Evolutionary conservation across 1,140 invertebrate species (phyloP).

Genomic region (Contarinia nasturtii): DNA sequence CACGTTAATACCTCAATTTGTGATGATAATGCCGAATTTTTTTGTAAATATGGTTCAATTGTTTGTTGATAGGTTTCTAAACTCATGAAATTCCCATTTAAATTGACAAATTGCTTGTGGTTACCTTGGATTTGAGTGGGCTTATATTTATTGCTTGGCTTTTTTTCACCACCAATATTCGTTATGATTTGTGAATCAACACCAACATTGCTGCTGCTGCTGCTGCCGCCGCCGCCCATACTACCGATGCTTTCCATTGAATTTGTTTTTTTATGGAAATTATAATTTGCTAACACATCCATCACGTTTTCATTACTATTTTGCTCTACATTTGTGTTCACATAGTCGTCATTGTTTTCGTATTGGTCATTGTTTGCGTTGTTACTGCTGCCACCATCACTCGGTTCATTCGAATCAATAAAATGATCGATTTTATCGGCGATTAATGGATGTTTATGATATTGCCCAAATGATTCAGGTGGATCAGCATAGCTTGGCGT

Average conservation of each 20-base stretch:
- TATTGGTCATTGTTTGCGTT: neutral
- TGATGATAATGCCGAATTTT: neutral
- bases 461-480: neutral
- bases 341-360: neutral
- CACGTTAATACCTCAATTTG: slow-evolving; percentile 26
- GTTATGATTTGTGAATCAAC: no score
- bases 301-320: neutral
- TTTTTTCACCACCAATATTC: no score
- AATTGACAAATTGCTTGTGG: slow-evolving; percentile 11
- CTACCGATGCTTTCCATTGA: neutral
- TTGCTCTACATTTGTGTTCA: neutral
- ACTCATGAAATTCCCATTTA: slow-evolving; percentile 20
- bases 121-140: no score
- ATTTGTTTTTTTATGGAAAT: neutral
- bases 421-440: neutral
- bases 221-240: neutral
- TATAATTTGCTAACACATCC: neutral
- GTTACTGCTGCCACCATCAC: neutral
- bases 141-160: no score
- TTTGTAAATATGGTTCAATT: neutral
- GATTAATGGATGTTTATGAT: neutral
- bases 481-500: neutral
- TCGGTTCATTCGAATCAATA: neutral
- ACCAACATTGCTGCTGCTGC: no score
- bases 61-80: slow-evolving; percentile 17